These are phyloP conservation scores for Calliphora vicina DNA, from an alignment of 1,140 invertebrate genomes.

Conservation along the genomic window DNA sequence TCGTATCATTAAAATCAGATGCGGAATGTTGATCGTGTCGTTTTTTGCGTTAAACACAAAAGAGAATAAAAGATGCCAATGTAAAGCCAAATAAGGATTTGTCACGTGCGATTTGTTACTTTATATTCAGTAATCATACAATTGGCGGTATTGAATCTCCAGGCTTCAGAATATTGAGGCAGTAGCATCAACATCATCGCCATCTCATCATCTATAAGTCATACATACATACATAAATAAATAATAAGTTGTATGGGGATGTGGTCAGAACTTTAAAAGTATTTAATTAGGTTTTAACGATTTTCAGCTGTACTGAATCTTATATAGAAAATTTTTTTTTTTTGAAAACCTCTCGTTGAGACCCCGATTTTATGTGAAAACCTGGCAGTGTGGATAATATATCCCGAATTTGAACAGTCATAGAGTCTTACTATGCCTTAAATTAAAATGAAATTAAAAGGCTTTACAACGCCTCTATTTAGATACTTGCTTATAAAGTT, in stretches of 20 bases:
- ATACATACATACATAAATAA: neutral
- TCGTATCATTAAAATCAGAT: conserved; percentile 36
- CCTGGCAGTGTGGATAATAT: too few species aligned
- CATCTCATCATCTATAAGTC: neutral
- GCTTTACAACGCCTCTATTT: too few species aligned
- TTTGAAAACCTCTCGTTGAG: too few species aligned
- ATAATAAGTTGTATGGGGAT: neutral
- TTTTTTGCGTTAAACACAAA: neutral
- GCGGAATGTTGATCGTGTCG: conserved; percentile 4
- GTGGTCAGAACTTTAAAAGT: neutral
- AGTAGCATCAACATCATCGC: neutral
- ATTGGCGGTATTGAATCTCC: conserved; percentile 37
- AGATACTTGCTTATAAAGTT: too few species aligned
- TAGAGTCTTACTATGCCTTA: too few species aligned
- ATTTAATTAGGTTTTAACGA: too few species aligned
- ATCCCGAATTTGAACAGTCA: too few species aligned
- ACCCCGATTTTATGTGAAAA: too few species aligned
- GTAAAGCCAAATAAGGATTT: conserved; percentile 60
- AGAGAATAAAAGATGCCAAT: conserved; percentile 15
- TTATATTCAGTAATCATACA: conserved; percentile 60
- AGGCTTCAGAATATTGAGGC: conserved; percentile 48
- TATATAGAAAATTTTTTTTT: too few species aligned
- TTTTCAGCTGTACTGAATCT: too few species aligned
- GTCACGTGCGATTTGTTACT: conserved; percentile 63
- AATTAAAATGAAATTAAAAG: too few species aligned